These are phyloP conservation scores for Psophia crepitans DNA, from an alignment of 2,113 vertebrate species.

Conservation along the genomic window DNA sequence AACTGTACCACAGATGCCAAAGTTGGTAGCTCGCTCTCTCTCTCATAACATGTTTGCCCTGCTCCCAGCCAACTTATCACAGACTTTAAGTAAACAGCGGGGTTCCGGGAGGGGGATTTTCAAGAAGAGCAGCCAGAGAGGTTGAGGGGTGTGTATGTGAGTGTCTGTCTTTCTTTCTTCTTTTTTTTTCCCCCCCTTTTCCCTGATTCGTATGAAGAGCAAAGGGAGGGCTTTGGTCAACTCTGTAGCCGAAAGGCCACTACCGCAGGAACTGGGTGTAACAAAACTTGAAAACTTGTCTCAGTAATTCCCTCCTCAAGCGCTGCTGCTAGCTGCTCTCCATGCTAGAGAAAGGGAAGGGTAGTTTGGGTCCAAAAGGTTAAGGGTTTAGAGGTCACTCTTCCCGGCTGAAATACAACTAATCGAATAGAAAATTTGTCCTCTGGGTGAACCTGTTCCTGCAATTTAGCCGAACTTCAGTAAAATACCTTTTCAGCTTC, in stretches of 20 bases:
- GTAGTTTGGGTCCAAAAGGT: conserved; percentile 90
- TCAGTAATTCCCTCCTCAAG: conserved; percentile 73
- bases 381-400: conserved; percentile 99
- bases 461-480: conserved; percentile 95
- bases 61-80: conserved; percentile 1
- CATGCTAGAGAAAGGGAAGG: conserved; percentile 79
- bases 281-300: conserved; percentile 64
- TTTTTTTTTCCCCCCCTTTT: background rate
- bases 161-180: background rate
- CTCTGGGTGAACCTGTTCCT: conserved; percentile 97
- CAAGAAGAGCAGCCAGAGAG: background rate
- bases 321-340: conserved; percentile 76
- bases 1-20: conserved; percentile 14
- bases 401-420: conserved; percentile 94
- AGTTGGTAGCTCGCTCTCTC: conserved; percentile 4
- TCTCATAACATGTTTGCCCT: background rate
- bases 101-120: background rate
- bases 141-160: too few relatives aligned
- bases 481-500: conserved; percentile 96
- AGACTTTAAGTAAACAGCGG: conserved; percentile 12
- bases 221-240: background rate
- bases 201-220: background rate
- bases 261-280: background rate
- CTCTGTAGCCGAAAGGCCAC: conserved; percentile 20
- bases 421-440: conserved; percentile 95